Evolutionary conservation across 30 jellyfish, hydroid and myxozoan genomes (phyloP).

Genomic region (Hydractinia symbiolongicarpus): DNA sequence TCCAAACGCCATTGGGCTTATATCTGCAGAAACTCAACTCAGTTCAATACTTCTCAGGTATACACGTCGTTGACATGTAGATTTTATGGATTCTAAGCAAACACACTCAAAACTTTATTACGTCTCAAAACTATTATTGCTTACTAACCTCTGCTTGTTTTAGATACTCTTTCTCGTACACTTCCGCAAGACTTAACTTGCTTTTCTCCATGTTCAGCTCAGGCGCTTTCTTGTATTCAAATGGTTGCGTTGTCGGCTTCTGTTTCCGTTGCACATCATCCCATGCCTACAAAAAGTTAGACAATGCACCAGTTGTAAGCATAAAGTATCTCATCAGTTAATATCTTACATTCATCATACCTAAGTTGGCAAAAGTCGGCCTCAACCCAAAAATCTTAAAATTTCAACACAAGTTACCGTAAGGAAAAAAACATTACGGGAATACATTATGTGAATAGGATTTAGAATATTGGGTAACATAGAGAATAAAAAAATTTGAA

Average conservation of each 20-base stretch:
- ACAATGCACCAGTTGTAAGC: too few species aligned
- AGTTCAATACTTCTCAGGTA: too few species aligned
- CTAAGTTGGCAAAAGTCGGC: neutral
- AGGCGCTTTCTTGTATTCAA: conserved; percentile 64
- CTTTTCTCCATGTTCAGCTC: conserved; percentile 80
- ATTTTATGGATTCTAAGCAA: too few species aligned
- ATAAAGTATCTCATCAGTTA: too few species aligned
- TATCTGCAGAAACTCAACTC: too few species aligned
- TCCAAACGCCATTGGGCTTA: neutral
- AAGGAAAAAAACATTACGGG: too few species aligned
- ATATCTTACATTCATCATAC: neutral
- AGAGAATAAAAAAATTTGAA: too few species aligned
- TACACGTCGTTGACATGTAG: too few species aligned
- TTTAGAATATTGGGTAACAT: too few species aligned
- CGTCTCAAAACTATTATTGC: too few species aligned
- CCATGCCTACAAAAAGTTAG: conserved; percentile 68
- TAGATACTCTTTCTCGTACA: conserved; percentile 86
- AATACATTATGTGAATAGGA: too few species aligned
- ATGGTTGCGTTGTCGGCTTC: conserved; percentile 68
- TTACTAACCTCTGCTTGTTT: conserved; percentile 71
- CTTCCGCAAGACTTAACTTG: conserved; percentile 82
- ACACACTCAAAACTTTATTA: too few species aligned
- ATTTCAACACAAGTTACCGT: neutral
- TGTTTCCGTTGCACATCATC: conserved; percentile 95
- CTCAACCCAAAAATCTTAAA: neutral